phyloP scores from a whole-genome alignment of 2,797 vertebrate species.

The Ispidina picta region DNA sequence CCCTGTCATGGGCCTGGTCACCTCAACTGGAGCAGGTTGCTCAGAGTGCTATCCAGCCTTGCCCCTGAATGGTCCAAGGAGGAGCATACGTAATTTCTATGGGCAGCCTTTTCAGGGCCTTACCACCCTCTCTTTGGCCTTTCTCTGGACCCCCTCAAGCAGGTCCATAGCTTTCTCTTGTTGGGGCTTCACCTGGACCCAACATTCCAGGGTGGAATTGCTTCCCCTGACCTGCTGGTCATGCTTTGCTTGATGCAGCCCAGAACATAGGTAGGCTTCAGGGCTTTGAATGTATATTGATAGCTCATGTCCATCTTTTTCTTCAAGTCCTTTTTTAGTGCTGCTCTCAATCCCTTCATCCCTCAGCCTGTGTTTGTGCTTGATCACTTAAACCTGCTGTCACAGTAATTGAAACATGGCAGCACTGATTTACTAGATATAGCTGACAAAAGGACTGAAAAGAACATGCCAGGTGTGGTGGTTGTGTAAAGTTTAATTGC shows the following conservation, averaged over 20 bases:
- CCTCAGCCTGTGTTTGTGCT: neutral
- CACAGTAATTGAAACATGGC: rapidly evolving
- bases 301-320: neutral
- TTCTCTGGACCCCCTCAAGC: neutral
- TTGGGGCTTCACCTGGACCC: neutral
- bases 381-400: neutral
- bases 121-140: neutral
- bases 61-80: neutral
- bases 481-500: rapidly evolving
- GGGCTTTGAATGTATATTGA: neutral
- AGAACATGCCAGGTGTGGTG: rapidly evolving
- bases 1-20: no score
- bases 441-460: no score
- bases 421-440: rapidly evolving
- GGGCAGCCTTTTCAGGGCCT: neutral
- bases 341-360: neutral
- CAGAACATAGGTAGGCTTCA: neutral
- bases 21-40: neutral
- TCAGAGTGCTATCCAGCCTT: neutral
- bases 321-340: neutral
- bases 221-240: neutral
- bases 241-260: no score
- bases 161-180: neutral
- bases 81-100: neutral
- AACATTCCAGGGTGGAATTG: no score